These are phyloP conservation scores for Tamandua tetradactyla DNA, from an alignment of 2,797 vertebrate genomes.

Conservation along the genomic window DNA sequence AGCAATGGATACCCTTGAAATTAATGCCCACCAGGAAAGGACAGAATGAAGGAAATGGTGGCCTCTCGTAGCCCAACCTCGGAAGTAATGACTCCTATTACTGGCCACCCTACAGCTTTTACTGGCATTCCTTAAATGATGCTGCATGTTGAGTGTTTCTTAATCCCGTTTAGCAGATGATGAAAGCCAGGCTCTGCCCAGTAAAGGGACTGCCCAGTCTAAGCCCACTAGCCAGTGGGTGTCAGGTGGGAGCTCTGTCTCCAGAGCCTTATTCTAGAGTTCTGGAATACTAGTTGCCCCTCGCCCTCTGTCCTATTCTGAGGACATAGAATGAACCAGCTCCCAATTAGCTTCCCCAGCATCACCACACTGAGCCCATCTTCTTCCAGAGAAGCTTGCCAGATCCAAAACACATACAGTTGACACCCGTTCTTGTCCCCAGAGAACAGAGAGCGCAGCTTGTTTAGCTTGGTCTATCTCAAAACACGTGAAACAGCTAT, in stretches of 20 bases:
- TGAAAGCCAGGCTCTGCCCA: not conserved
- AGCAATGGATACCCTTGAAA: accelerated
- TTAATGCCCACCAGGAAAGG: not conserved
- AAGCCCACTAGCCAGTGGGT: not conserved
- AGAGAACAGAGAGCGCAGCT: not conserved
- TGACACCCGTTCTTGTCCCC: accelerated
- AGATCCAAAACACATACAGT: not conserved
- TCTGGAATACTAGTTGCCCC: accelerated
- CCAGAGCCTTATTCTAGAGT: not conserved
- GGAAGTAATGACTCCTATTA: accelerated
- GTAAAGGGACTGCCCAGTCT: not conserved
- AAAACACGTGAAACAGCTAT: accelerated
- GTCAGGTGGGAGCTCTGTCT: not conserved
- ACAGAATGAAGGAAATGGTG: accelerated
- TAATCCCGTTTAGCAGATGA: not conserved
- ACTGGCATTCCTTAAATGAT: accelerated
- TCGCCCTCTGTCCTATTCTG: not conserved
- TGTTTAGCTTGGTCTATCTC: accelerated
- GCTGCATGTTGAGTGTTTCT: accelerated
- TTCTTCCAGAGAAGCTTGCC: not conserved
- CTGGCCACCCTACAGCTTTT: not conserved
- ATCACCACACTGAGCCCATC: not conserved
- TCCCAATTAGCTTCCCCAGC: not conserved
- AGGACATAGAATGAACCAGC: not conserved
- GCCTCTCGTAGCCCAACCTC: accelerated